phyloP scores from a whole-genome alignment of 1,140 invertebrate species.

The Harlomillsia oculata region DNA sequence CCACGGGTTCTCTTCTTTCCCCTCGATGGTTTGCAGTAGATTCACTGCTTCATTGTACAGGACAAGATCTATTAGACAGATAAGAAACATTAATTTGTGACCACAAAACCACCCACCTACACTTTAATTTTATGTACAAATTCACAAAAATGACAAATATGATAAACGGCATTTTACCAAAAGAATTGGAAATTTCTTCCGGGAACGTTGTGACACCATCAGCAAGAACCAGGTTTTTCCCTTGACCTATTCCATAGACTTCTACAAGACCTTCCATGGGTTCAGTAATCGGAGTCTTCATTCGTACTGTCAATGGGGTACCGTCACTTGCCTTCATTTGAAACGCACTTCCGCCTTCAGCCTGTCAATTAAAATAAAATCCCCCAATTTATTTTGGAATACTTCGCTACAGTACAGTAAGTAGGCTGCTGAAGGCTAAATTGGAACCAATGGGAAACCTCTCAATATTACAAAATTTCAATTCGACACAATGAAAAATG shows the following conservation, averaged over 20 bases:
- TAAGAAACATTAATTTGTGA: neutral
- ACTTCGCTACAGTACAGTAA: neutral
- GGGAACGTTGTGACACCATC: conserved; percentile 35
- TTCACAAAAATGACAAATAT: neutral
- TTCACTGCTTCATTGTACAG: conserved; percentile 29
- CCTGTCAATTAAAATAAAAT: conserved; percentile 17
- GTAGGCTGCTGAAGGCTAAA: neutral
- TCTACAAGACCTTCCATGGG: conserved; percentile 36
- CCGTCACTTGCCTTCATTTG: conserved; percentile 35
- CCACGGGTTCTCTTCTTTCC: conserved; percentile 13
- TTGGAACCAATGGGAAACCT: neutral
- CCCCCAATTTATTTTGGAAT: neutral
- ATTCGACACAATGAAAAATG: neutral
- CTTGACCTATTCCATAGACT: conserved; percentile 37
- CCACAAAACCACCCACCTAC: too few species aligned
- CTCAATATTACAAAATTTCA: too few species aligned
- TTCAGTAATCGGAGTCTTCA: conserved; percentile 33
- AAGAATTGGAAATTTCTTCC: conserved; percentile 24
- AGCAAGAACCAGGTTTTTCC: conserved; percentile 34
- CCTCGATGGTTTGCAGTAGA: conserved; percentile 15
- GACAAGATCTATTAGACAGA: conserved; percentile 20
- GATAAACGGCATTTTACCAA: conserved; percentile 26
- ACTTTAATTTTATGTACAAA: too few species aligned
- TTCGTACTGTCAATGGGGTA: conserved; percentile 26
- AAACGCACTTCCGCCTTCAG: conserved; percentile 35